Percentiles rank a stretch among this genome's conserved stretches.
Evolutionary conservation across 2,797 vertebrate species (phyloP).

Genomic region (Corythornis leucogaster): DNA sequence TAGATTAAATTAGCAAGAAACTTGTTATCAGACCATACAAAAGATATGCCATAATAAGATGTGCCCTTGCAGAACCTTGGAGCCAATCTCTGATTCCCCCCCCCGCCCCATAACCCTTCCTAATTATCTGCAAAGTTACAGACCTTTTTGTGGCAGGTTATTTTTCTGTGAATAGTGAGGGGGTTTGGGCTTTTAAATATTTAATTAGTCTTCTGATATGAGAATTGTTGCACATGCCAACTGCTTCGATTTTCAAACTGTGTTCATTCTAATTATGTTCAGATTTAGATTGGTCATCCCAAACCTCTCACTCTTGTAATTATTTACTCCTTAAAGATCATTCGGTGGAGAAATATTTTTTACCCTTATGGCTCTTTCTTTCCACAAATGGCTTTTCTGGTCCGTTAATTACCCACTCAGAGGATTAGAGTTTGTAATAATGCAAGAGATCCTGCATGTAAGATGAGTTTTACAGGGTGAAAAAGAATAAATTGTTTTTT

Average conservation of each 20-base stretch:
- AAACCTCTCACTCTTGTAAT: slow-evolving; percentile 81
- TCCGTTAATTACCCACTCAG: slow-evolving; percentile 83
- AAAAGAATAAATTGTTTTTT: slow-evolving; percentile 65
- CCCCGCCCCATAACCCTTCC: slow-evolving; percentile 70
- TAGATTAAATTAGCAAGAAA: slow-evolving; percentile 84
- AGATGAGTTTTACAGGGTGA: slow-evolving; percentile 76
- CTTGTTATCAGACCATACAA: slow-evolving; percentile 79
- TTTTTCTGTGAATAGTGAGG: slow-evolving; percentile 80
- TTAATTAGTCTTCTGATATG: slow-evolving; percentile 84
- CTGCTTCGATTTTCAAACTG: slow-evolving; percentile 71
- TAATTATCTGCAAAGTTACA: slow-evolving; percentile 84
- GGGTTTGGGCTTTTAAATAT: slow-evolving; percentile 83
- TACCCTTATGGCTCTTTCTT: slow-evolving; percentile 78
- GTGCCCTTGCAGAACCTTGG: slow-evolving; percentile 81
- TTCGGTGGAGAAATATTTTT: slow-evolving; percentile 80
- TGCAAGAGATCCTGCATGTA: slow-evolving; percentile 69
- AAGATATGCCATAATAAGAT: slow-evolving; percentile 77
- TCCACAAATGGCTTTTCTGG: slow-evolving; percentile 82
- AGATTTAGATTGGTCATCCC: slow-evolving; percentile 81
- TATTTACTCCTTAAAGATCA: slow-evolving; percentile 86
- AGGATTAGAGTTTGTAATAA: slow-evolving; percentile 79
- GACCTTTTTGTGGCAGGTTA: slow-evolving; percentile 78
- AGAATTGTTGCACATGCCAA: slow-evolving; percentile 76
- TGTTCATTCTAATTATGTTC: slow-evolving; percentile 80
- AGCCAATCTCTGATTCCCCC: slow-evolving; percentile 62